phyloP scores from a whole-genome alignment of 2,888 invertebrate species.

The Melieria picta region DNA sequence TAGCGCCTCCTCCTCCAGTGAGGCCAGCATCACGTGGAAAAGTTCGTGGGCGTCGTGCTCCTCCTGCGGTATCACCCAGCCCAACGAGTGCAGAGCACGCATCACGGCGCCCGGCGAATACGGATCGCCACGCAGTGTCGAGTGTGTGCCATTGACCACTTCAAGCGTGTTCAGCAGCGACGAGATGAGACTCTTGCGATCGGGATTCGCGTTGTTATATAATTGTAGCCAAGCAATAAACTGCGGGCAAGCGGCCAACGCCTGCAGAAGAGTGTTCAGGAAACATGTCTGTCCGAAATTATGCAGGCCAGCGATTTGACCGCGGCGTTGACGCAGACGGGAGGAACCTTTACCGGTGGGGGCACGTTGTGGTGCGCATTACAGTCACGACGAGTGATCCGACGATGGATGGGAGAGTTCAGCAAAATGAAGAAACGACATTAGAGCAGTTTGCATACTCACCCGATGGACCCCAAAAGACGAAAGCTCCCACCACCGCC shows the following conservation, averaged over 20 bases:
- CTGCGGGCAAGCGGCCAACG: constrained; percentile 85
- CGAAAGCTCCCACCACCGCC: constrained; percentile 84
- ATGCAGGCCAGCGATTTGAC: constrained; percentile 84
- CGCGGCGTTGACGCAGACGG: constrained; percentile 72
- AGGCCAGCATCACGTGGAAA: constrained; percentile 87
- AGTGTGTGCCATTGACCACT: constrained; percentile 77
- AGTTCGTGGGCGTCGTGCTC: constrained; percentile 96
- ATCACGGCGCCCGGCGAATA: constrained; percentile 76
- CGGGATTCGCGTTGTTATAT: constrained; percentile 70
- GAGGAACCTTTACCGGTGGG: constrained; percentile 55
- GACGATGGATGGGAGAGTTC: too few relatives aligned
- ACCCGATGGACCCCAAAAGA: constrained; percentile 77
- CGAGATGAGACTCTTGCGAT: constrained; percentile 77
- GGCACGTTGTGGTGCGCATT: too few relatives aligned
- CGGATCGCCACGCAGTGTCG: constrained; percentile 71
- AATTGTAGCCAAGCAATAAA: constrained; percentile 85
- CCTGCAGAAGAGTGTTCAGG: constrained; percentile 89
- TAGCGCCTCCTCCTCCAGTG: constrained; percentile 85
- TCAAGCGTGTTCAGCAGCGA: constrained; percentile 80
- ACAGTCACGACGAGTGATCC: too few relatives aligned
- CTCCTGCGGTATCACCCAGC: constrained; percentile 91
- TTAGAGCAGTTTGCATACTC: constrained; percentile 34
- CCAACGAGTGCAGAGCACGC: constrained; percentile 75
- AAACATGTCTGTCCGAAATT: constrained; percentile 95
- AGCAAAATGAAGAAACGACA: background rate